These are phyloP conservation scores for Tetramorium alpestre DNA, from an alignment of 1,140 invertebrate species.

Conservation along the genomic window DNA sequence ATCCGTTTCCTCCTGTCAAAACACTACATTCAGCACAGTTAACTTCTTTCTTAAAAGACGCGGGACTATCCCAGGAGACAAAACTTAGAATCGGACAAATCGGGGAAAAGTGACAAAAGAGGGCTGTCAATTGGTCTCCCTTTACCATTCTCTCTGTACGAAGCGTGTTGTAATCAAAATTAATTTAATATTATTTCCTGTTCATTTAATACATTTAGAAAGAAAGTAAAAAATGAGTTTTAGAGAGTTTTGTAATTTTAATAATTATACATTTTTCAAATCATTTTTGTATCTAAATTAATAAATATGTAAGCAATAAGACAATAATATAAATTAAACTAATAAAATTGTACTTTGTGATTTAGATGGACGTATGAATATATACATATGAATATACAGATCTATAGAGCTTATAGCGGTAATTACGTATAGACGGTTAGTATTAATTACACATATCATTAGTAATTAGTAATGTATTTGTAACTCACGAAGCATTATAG, in stretches of 20 bases:
- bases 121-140: conserved; percentile 40
- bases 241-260: background rate
- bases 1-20: conserved; percentile 65
- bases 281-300: background rate
- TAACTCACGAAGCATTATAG: background rate
- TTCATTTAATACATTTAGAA: background rate
- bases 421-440: background rate
- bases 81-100: conserved; percentile 57
- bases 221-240: background rate
- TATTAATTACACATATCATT: conserved; percentile 27
- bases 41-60: conserved; percentile 60
- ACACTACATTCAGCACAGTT: conserved; percentile 59
- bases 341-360: background rate
- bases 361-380: too few species aligned
- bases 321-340: background rate
- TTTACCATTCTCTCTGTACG: conserved; percentile 15
- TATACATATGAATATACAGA: background rate
- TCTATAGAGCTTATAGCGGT: background rate
- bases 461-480: conserved; percentile 1
- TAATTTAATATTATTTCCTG: background rate
- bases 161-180: background rate
- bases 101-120: conserved; percentile 46
- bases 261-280: background rate
- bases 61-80: conserved; percentile 31
- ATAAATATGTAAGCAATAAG: background rate